Percentiles rank a stretch among this genome's conserved stretches.
phyloP scores from a whole-genome alignment of 2,888 invertebrate genomes.

The Melipona bicolor region DNA sequence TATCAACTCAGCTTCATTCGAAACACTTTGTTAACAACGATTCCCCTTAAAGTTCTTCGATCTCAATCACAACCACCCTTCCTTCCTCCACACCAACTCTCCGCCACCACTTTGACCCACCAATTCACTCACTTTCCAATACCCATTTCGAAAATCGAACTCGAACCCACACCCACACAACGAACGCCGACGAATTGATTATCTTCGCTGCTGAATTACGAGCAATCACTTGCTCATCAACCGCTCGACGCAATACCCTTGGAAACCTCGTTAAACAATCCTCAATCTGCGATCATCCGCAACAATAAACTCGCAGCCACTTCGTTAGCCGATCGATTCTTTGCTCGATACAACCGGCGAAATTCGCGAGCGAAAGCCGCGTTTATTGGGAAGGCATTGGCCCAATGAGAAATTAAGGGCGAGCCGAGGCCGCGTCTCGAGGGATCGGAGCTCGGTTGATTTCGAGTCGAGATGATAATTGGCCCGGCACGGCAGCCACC shows the following conservation, averaged over 20 bases:
- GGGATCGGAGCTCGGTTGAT: slow-evolving; percentile 30
- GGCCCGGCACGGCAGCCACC: slow-evolving; percentile 74
- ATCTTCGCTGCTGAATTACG: not conserved
- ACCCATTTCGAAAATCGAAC: not conserved
- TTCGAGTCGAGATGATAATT: slow-evolving; percentile 74
- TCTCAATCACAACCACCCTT: not conserved
- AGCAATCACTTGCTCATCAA: not conserved
- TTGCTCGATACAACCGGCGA: not conserved
- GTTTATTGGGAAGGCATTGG: not conserved
- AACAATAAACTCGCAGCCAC: not conserved
- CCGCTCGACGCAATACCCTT: not conserved
- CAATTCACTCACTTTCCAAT: not conserved
- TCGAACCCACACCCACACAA: no score
- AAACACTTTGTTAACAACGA: not conserved
- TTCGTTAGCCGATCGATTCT: not conserved
- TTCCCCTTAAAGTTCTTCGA: not conserved
- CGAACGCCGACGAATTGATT: not conserved
- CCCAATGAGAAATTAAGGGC: slow-evolving; percentile 33
- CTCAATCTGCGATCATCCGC: not conserved
- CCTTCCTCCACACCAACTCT: not conserved
- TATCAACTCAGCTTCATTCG: not conserved
- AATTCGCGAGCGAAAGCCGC: not conserved
- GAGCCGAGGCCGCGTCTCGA: slow-evolving; percentile 9
- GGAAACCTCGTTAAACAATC: not conserved
- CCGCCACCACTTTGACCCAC: not conserved